Conservation (phyloP, 2,888 invertebrate genomes). For the Phalera bucephala region DNA sequence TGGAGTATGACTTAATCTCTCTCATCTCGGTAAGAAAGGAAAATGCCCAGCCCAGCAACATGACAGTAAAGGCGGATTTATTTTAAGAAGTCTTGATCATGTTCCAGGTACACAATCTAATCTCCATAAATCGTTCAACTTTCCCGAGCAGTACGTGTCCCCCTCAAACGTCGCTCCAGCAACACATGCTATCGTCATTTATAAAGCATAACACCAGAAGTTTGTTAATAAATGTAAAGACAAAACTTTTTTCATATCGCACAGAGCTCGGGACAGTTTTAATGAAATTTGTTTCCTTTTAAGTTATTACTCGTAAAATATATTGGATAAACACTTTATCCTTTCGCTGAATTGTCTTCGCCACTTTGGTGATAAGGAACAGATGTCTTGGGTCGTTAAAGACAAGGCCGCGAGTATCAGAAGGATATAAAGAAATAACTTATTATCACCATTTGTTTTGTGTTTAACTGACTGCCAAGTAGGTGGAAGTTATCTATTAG, state of each 20-base stretch:
- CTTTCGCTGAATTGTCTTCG: no score
- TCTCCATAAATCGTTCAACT: no score
- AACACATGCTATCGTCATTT: neutral
- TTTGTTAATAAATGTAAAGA: constrained; percentile 29
- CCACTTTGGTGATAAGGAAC: constrained; percentile 1
- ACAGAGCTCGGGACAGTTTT: constrained; percentile 17
- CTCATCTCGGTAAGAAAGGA: no score
- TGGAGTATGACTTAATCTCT: no score
- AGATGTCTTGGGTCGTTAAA: constrained; percentile 18
- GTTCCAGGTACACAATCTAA: no score
- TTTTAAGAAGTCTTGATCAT: no score
- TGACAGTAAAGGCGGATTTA: no score
- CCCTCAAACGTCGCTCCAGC: no score
- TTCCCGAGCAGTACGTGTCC: no score
- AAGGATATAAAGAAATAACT: neutral
- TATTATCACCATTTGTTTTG: neutral
- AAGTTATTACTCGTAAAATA: constrained; percentile 43
- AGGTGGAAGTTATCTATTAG: no score
- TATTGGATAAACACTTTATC: constrained; percentile 23
- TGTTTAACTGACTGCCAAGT: no score
- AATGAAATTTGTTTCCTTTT: constrained; percentile 39
- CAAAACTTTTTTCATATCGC: constrained; percentile 55
- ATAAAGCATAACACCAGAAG: constrained; percentile 9
- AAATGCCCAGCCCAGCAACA: no score
- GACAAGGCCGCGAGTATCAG: neutral